phyloP scores from a whole-genome alignment of 1,140 invertebrate species.

The Triops cancriformis region DNA sequence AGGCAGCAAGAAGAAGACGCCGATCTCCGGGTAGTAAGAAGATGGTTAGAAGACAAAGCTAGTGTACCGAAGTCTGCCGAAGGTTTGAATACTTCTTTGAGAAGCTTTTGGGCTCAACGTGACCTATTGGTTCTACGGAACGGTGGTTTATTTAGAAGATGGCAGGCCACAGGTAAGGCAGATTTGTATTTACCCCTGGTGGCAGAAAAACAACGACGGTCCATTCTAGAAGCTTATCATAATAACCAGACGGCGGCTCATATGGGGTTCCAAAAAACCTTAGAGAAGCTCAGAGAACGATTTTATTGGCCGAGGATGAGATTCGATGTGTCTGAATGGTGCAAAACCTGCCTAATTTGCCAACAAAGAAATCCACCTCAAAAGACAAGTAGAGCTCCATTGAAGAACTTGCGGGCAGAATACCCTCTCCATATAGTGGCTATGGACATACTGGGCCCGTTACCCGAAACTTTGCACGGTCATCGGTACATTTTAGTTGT shows the following conservation, averaged over 20 bases:
- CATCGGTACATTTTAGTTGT: conserved; percentile 26
- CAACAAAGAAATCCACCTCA: conserved; percentile 26
- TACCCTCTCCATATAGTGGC: background rate
- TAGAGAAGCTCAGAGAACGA: conserved; percentile 21
- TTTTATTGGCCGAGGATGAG: conserved; percentile 30
- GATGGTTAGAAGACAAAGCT: no score
- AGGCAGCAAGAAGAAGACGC: no score
- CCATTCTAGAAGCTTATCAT: conserved; percentile 24
- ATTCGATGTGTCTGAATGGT: conserved; percentile 27
- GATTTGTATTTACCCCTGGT: conserved; percentile 3
- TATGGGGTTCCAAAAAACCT: conserved; percentile 27
- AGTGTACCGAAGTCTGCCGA: no score
- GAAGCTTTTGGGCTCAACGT: no score
- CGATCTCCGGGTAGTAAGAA: no score
- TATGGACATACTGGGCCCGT: conserved; percentile 10
- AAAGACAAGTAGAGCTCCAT: background rate
- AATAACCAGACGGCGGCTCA: conserved; percentile 28
- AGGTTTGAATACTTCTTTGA: no score
- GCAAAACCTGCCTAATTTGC: conserved; percentile 28
- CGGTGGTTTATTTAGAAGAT: no score
- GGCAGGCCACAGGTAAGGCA: no score
- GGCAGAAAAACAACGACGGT: background rate
- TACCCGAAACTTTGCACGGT: background rate
- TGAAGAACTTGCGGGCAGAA: background rate
- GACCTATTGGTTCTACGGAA: no score